Conservation (phyloP, 2,113 vertebrate species). For the Calonectris borealis region DNA sequence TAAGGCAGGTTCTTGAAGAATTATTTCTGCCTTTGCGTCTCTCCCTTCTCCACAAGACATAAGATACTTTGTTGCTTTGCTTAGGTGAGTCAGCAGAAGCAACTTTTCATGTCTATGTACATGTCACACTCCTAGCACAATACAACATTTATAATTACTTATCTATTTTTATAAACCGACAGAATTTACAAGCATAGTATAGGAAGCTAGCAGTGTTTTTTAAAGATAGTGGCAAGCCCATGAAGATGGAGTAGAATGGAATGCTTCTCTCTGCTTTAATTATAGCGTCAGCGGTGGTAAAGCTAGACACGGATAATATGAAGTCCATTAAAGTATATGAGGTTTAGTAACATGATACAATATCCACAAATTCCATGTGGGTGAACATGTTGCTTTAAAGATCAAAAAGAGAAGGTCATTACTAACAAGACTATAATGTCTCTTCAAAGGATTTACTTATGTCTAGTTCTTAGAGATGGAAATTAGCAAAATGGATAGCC, state of each 20-base stretch:
- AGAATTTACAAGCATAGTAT: background rate
- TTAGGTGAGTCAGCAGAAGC: background rate
- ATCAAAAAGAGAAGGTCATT: constrained; percentile 33
- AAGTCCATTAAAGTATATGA: constrained; percentile 8
- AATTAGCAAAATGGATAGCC: constrained; percentile 35
- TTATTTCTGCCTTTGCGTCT: background rate
- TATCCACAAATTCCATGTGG: background rate
- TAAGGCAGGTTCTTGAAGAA: background rate
- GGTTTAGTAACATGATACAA: constrained; percentile 42
- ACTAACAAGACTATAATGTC: background rate
- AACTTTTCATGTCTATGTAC: background rate
- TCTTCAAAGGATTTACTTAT: constrained; percentile 25
- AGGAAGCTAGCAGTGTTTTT: background rate
- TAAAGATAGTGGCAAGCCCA: background rate
- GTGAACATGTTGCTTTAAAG: constrained; percentile 29
- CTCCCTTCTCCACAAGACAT: background rate
- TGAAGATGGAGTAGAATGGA: background rate
- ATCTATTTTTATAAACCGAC: background rate
- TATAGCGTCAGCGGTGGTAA: background rate
- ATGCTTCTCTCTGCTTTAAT: background rate
- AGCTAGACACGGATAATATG: background rate
- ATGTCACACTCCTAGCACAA: background rate
- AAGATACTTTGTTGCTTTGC: background rate
- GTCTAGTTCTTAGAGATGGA: constrained; percentile 6
- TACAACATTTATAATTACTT: background rate